phyloP scores from a whole-genome alignment of 2,797 vertebrate genomes.

The Ammospiza maritima region DNA sequence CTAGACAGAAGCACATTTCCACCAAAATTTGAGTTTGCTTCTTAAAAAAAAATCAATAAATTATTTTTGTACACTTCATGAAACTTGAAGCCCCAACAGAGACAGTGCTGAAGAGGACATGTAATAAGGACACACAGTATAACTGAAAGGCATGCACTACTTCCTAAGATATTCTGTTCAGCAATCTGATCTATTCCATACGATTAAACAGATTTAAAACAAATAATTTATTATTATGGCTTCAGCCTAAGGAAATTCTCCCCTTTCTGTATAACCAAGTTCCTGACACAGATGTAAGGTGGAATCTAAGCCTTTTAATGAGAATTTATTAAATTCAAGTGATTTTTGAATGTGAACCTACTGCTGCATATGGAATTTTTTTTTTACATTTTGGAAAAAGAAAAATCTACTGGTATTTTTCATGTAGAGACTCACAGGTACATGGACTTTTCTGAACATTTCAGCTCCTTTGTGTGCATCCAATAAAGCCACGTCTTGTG shows the following conservation, averaged over 20 bases:
- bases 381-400: background rate
- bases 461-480: slow-evolving; percentile 92
- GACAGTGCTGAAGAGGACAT: background rate
- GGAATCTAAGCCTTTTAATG: background rate
- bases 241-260: background rate
- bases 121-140: background rate
- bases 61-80: background rate
- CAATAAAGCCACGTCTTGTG: slow-evolving; percentile 93
- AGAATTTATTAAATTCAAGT: background rate
- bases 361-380: background rate
- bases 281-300: background rate
- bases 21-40: background rate
- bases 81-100: background rate
- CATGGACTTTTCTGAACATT: slow-evolving; percentile 95
- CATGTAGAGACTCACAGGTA: slow-evolving; percentile 83
- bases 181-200: background rate
- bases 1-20: rapidly evolving
- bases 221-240: background rate
- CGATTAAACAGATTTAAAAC: background rate
- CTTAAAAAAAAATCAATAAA: background rate
- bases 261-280: background rate
- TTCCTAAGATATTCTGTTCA: background rate
- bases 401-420: background rate
- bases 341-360: background rate
- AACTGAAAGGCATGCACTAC: background rate